Base-by-base conservation (phyloP, 2,888 invertebrate genomes). In the Anthophora plumipes region DNA sequence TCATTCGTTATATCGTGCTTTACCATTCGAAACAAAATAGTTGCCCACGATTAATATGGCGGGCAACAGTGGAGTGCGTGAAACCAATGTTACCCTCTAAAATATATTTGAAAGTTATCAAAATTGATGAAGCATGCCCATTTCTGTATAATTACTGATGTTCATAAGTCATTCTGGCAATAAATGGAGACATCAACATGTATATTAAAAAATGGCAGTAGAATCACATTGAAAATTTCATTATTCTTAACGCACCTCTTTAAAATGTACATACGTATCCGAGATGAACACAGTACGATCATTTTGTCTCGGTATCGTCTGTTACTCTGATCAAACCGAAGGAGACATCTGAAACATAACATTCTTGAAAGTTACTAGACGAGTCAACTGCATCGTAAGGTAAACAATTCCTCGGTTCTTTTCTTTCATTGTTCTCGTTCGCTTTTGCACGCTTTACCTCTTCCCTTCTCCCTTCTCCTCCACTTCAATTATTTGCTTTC, bases 401-500 rank as follows among this genome's bases (percentile, higher is more conserved):
- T 77, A 69, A 77, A 69, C 69, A 63, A 67, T 67, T 54, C 31
- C 46, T 14, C 41, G 41, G 17, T 22, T 63, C 37, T 52, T 41
- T 37, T 12, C 20, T 7, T 20, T 52, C 77, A 22, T 68, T 68
- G 68, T 76, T 55, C 77, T 41, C 48, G 43, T 11, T 20, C 37
- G 39, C 22, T 50, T 61, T 14, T 22, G 54, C 25, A 20, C n/a
- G 31, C 68, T 48, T 54, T 14, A 5, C 31, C 9, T 43, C 46
- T 59, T 14, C 22, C 43, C 17, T 46, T 22, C 37, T 22, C 41
- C 60, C 37, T 22, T 70, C 70, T 41, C 20, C 57, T 31, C 39
- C 41, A 50, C 60, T 55, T 78, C 70, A 48, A 71, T 79, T 66
- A 78, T 71, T 78, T 54, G 59, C 79, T 67, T 77, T 77, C 78